Evolutionary conservation across 2,797 vertebrate genomes (phyloP), one percentile per base, ranked within the genome.

Genomic region (Rhodeus uyekii): DNA sequence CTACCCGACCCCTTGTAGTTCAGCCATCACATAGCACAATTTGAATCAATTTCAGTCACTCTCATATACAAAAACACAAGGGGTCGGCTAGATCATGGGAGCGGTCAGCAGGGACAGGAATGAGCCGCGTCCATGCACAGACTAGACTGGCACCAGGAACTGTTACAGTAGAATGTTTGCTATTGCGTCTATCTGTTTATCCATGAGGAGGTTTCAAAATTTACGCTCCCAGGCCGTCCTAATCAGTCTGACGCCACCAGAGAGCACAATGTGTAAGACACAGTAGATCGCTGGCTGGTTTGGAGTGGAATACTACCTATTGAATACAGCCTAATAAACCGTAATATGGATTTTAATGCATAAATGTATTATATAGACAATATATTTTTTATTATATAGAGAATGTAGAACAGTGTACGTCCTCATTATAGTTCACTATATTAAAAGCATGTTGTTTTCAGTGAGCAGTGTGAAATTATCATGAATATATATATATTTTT

Each of bases 91-190:
- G 65, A 39, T 27, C 65, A 60, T 60, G 65, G 13, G 78, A 80
- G 78, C 38, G 53, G 78, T 60, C 78, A 46, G 82, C 27, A 79
- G 32, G 63, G 75, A 50, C n/a, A 87, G 89, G 88, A 93, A 92
- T 89, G 90, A 89, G 90, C 86, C 80, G 73, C 75, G 81, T 76
- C 76, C 77, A 60, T 78, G 16, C 16, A 50, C 81, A 87, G 88
- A 85, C 85, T 73, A 4, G 85, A 60, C 84, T 89, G 91, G 86
- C 90, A 91, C 87, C 27, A 46, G 8, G 80, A 78, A 81, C 81
- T 79, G 64, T 69, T 69, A 60, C 27, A 60, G 46, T 53, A 53
- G 46, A 53, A 73, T 48, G 48, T 73, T 14, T 73, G 46, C 69
- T 53, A 53, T 53, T 53, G 46, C 69, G 22, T 48, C 42, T 71